phyloP scores from a whole-genome alignment of 2,113 vertebrate genomes.

The Tragelaphus scriptus region DNA sequence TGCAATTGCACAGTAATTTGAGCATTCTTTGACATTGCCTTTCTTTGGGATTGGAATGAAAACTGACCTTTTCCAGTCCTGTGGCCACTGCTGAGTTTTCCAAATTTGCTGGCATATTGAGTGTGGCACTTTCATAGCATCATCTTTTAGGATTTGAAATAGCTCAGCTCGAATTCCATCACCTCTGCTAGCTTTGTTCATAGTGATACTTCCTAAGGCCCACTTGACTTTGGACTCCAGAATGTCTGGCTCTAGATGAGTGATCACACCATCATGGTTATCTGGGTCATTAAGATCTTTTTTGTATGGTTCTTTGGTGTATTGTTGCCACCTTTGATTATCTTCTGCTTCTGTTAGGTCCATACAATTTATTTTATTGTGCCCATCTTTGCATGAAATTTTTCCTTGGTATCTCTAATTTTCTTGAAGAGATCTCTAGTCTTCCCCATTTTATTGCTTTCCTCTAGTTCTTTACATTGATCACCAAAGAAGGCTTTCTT shows the following conservation, averaged over 20 bases:
- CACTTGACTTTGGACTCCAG: background rate
- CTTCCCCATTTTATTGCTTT: background rate
- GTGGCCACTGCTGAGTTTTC: background rate
- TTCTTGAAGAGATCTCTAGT: background rate
- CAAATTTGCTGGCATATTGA: background rate
- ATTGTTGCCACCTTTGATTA: background rate
- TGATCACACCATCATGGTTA: background rate
- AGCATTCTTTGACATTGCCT: background rate
- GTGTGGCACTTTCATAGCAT: background rate
- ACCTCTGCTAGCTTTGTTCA: background rate
- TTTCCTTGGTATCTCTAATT: background rate
- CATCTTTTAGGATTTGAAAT: background rate
- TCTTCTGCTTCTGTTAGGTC: background rate
- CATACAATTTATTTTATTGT: background rate
- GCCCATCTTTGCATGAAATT: background rate
- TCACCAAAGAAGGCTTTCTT: background rate
- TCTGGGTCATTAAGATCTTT: background rate
- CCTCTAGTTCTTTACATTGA: background rate
- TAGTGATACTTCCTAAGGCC: background rate
- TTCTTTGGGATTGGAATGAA: background rate
- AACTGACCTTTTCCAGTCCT: background rate
- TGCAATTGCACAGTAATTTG: background rate
- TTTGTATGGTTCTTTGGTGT: background rate
- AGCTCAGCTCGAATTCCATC: background rate
- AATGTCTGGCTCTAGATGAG: background rate